Evolutionary conservation across 37 sponge, comb jelly and placozoan genomes (phyloP).

Genomic region (Cladorhizidae sp.): DNA sequence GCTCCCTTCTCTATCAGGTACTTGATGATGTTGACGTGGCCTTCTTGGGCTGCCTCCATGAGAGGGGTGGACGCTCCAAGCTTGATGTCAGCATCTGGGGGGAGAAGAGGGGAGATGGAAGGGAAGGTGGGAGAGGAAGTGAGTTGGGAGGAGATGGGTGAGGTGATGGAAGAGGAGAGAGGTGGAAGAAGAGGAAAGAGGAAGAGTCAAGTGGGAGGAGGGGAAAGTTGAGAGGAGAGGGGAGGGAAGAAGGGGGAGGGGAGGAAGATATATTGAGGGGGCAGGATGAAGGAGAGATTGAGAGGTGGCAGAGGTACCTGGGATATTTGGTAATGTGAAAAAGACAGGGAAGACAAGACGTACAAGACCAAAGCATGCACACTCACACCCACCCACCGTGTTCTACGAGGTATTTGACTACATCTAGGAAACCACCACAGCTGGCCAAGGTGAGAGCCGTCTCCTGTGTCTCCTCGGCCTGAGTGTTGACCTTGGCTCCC

Average conservation of each 20-base stretch:
- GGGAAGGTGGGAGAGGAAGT: no score
- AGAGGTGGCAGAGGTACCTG: no score
- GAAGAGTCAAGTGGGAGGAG: constrained; percentile 2
- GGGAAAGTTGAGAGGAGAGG: background rate
- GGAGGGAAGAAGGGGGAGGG: no score
- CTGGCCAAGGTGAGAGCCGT: constrained; percentile 84
- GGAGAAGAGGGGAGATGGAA: no score
- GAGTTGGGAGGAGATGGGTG: no score
- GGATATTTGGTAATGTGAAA: no score
- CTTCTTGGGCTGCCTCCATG: constrained; percentile 89
- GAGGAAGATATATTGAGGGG: no score
- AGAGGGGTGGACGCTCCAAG: constrained; percentile 81
- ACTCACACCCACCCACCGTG: constrained; percentile 36
- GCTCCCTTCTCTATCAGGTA: constrained; percentile 69
- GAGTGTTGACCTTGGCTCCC: constrained; percentile 77
- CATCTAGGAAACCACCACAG: constrained; percentile 82
- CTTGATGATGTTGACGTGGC: constrained; percentile 81
- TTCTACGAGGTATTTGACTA: constrained; percentile 64
- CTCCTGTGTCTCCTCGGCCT: constrained; percentile 92
- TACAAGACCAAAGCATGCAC: background rate
- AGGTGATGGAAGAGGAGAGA: background rate
- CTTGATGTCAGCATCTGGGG: constrained; percentile 74
- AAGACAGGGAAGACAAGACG: background rate
- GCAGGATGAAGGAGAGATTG: no score
- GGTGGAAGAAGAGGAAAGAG: no score